A percentile compares a stretch with the other conserved stretches of the same genome.
These are phyloP conservation scores for Dicranocentrus wangi DNA, from an alignment of 2,888 invertebrate species.

Conservation along the genomic window DNA sequence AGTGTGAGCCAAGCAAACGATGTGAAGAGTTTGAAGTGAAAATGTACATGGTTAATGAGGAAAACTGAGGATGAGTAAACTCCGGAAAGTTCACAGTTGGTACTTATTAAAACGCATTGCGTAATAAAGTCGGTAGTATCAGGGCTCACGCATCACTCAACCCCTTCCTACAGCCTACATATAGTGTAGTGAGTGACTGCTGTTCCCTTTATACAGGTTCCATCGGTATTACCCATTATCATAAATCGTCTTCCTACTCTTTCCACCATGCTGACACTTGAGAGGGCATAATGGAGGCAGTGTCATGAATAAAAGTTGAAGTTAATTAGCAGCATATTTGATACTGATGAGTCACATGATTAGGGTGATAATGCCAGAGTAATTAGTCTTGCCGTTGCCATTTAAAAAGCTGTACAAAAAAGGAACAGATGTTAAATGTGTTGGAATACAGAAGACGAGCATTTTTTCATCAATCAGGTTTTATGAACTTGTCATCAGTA, in stretches of 20 bases:
- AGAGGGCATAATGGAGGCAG: constrained; percentile 22
- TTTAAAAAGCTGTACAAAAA: no score
- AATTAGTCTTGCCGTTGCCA: constrained; percentile 2
- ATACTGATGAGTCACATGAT: constrained; percentile 8
- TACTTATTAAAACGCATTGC: constrained; percentile 32
- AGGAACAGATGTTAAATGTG: no score
- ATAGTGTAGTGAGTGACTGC: no score
- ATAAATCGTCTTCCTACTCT: neutral
- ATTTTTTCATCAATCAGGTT: neutral
- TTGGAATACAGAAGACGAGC: no score
- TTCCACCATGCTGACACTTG: constrained; percentile 13
- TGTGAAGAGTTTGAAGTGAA: neutral
- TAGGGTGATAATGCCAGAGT: constrained; percentile 6
- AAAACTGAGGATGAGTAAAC: neutral
- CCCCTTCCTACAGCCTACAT: constrained; percentile 4
- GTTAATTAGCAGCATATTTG: constrained; percentile 36
- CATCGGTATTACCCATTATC: no score
- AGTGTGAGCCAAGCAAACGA: constrained; percentile 6
- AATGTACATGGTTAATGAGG: neutral
- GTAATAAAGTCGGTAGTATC: no score
- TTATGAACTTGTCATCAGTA: neutral
- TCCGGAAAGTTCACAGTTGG: constrained; percentile 40
- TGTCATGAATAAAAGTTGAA: constrained; percentile 45
- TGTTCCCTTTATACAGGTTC: no score
- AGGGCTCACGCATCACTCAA: neutral